Conservation (phyloP, 2,113 vertebrate genomes). For the Ardeotis arabs region DNA sequence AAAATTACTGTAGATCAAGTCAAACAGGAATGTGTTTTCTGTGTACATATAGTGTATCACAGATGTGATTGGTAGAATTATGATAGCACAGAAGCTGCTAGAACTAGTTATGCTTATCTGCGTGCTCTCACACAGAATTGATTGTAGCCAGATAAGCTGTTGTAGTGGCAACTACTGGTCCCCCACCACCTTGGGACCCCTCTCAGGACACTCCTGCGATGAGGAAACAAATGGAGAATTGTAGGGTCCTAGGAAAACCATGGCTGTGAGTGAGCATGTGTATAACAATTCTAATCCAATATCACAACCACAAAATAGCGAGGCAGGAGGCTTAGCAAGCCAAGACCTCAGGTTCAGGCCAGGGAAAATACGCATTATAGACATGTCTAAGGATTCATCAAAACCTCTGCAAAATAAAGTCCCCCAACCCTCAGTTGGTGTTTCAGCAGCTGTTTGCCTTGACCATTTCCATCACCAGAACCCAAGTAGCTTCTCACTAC, state of each 20-base stretch:
- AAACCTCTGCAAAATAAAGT: background rate
- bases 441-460: background rate
- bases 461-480: background rate
- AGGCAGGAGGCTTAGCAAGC: background rate
- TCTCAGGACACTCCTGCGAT: background rate
- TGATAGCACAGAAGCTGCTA: background rate
- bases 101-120: background rate
- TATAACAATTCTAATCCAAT: background rate
- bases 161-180: background rate
- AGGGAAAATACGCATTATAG: background rate
- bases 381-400: background rate
- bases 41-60: background rate
- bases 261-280: background rate
- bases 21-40: background rate
- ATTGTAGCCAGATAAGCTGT: background rate
- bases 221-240: background rate
- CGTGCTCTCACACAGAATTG: background rate
- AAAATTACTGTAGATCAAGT: background rate
- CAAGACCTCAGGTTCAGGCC: background rate
- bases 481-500: background rate
- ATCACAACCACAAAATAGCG: background rate
- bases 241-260: background rate
- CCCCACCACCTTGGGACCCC: background rate
- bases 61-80: background rate
- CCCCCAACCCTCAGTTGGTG: rapidly evolving